Evolutionary conservation across 2,113 vertebrate species (phyloP).

Genomic region (Onychorhynchus coronatus): DNA sequence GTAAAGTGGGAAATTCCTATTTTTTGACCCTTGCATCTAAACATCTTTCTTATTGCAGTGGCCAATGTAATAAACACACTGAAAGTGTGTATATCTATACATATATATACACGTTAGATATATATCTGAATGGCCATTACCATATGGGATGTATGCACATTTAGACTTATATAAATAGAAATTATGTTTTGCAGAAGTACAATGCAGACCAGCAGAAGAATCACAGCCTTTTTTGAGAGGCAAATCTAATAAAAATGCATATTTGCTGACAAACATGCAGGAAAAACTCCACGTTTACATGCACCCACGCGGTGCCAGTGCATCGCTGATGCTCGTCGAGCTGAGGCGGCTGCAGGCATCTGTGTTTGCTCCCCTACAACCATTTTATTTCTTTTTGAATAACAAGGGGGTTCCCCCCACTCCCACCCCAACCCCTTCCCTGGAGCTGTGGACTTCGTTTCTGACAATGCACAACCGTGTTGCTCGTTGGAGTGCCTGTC

Average conservation of each 20-base stretch:
- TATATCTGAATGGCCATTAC: not conserved
- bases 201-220: not conserved
- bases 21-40: not conserved
- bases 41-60: not conserved
- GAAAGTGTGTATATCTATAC: not conserved
- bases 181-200: not conserved
- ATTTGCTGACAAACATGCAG: not conserved
- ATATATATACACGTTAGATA: not conserved
- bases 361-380: not conserved
- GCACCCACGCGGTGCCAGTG: fast-evolving
- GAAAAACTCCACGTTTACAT: not conserved
- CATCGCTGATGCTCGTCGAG: not conserved
- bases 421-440: not conserved
- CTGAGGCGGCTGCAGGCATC: not conserved
- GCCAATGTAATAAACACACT: not conserved
- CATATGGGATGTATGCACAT: not conserved
- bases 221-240: not conserved
- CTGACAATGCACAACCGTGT: slow-evolving; percentile 51
- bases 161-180: not conserved
- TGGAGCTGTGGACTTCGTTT: not conserved
- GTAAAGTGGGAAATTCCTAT: not conserved
- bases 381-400: not conserved
- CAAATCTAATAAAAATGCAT: not conserved
- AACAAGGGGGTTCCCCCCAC: not conserved
- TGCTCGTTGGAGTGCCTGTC: slow-evolving; percentile 56